Conservation (phyloP, 1,140 invertebrate genomes). For the Apocrypta bakeri region DNA sequence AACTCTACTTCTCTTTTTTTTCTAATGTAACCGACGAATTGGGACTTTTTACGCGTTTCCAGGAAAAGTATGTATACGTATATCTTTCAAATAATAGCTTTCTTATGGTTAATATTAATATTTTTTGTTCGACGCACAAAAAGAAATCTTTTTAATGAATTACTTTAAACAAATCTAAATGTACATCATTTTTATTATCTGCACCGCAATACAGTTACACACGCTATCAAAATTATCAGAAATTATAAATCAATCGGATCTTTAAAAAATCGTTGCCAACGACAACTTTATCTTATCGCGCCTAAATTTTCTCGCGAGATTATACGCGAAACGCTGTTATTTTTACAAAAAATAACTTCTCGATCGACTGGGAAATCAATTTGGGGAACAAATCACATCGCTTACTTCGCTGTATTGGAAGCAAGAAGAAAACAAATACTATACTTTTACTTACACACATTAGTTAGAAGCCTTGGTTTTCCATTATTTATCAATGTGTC, state of each 20-base stretch:
- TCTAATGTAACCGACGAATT: too few relatives aligned
- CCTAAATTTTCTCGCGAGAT: too few relatives aligned
- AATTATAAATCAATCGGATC: too few relatives aligned
- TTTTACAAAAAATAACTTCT: neutral
- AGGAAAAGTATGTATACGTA: neutral
- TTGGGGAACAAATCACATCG: too few relatives aligned
- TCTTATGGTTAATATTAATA: neutral
- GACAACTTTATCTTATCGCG: too few relatives aligned
- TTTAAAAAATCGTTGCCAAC: too few relatives aligned
- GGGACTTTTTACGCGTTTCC: neutral
- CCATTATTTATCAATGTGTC: slow-evolving; percentile 3
- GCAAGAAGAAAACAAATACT: neutral
- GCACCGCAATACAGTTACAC: neutral
- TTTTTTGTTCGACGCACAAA: too few relatives aligned
- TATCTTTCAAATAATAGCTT: neutral
- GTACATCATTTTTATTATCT: neutral
- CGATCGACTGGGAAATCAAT: neutral
- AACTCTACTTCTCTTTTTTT: neutral
- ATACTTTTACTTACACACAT: neutral
- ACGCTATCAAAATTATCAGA: neutral
- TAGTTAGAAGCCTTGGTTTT: neutral
- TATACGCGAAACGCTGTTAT: neutral
- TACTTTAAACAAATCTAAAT: neutral
- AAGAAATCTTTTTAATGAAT: too few relatives aligned
- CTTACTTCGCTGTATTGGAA: too few relatives aligned